phyloP scores from a whole-genome alignment of 35 echinoderm and acorn worm genomes.

The Hemicentrotus pulcherrimus region DNA sequence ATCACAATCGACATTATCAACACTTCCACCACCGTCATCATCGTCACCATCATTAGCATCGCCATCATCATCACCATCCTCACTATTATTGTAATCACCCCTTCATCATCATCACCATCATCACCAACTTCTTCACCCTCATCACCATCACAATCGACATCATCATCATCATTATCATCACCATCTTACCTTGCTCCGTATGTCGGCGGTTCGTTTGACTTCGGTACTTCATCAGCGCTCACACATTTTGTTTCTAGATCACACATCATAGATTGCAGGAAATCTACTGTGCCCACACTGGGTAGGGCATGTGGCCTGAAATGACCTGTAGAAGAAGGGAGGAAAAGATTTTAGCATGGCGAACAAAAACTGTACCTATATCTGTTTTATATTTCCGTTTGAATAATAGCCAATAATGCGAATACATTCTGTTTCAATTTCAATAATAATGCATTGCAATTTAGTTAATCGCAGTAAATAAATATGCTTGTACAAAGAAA shows the following conservation, averaged over 20 bases:
- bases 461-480: no score
- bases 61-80: not conserved
- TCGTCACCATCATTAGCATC: not conserved
- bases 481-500: no score
- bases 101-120: not conserved
- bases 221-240: not conserved
- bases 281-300: slow-evolving; percentile 68
- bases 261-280: slow-evolving; percentile 89
- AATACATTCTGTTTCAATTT: not conserved
- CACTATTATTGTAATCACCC: not conserved
- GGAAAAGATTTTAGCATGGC: no score
- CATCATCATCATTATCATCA: not conserved
- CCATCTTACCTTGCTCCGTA: slow-evolving; percentile 41
- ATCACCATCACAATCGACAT: not conserved
- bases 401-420: not conserved
- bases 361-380: no score
- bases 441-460: no score
- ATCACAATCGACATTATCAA: not conserved
- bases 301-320: slow-evolving; percentile 86
- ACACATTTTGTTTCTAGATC: slow-evolving; percentile 64
- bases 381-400: no score
- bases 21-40: not conserved
- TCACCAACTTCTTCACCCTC: not conserved
- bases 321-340: slow-evolving; percentile 55
- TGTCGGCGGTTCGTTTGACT: slow-evolving; percentile 16